Evolutionary conservation across 2,888 invertebrate species (phyloP).

Genomic region (Limnephilus auricula): DNA sequence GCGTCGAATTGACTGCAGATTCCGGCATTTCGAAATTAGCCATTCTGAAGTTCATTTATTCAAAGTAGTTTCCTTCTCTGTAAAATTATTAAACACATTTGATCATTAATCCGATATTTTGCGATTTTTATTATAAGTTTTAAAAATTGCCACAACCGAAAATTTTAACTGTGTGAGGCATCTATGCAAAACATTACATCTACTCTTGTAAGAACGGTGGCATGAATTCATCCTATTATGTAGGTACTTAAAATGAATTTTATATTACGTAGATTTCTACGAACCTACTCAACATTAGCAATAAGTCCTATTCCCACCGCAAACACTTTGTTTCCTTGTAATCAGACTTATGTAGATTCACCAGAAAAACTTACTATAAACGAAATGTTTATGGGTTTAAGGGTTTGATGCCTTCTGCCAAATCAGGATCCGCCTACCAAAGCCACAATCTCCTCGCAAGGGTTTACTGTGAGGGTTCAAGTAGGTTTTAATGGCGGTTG

Average conservation of each 20-base stretch:
- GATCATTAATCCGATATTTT: too few relatives aligned
- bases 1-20: background rate
- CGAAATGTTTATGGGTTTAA: background rate
- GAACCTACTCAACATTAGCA: background rate
- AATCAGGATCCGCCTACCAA: slow-evolving; percentile 5
- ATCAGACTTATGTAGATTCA: background rate
- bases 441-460: slow-evolving; percentile 25
- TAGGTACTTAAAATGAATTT: background rate
- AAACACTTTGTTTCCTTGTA: background rate
- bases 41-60: background rate
- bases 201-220: too few relatives aligned
- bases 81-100: too few relatives aligned
- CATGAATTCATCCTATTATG: too few relatives aligned
- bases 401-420: background rate
- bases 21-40: background rate
- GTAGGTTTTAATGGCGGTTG: background rate
- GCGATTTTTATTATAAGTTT: too few relatives aligned
- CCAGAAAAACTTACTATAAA: background rate
- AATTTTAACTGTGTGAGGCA: too few relatives aligned
- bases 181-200: too few relatives aligned
- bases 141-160: too few relatives aligned
- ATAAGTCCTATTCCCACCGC: background rate
- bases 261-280: background rate
- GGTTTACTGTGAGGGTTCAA: background rate
- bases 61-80: too few relatives aligned